Base-by-base conservation (phyloP, 1,140 invertebrate genomes). In the Campoletis sonorensis region DNA sequence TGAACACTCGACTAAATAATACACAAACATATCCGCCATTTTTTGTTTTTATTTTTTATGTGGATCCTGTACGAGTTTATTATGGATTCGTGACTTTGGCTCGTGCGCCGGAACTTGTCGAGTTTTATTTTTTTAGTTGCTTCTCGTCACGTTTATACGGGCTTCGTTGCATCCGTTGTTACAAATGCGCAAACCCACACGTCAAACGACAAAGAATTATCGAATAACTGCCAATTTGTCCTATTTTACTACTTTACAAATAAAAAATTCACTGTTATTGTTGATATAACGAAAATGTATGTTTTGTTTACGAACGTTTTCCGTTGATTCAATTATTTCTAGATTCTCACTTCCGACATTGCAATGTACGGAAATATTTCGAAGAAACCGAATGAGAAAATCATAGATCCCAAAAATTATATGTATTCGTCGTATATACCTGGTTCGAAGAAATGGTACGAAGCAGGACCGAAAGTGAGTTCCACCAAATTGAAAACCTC, bases 401-500 rank as follows among this genome's bases (percentile, higher is more conserved):
- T 45, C 40, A 10, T 45, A 23, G 18, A 58, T 58, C 54, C 16
- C 54, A 58, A n/a, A n/a, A 58, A 58, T 58, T 58, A 58, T 58
- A 58, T 23, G 54, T 23, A 58, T 58, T 10, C 40, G 1, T 1
- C 40, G 40, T 45, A 45, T 45, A 45, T 45, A 45, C 54, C 54
- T 58, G 54, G 4, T 23, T 23, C 54, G 16, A 10, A 58, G 54
- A 58, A 58, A 58, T 58, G 18, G 18, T n/a, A 58, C 21, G 54
- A n/a, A 58, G 5, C 5, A 73, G 71, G 21, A 33, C 81, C 82
- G 83, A 85, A 80, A 84, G 83, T 1, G 81, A 86, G 83, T 58
- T 73, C 40, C 67, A 83, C 81, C 23, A 58, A 86, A 85, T 75
- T 79, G 82, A 85, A 86, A 71, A 5, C 11, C 68, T 67, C 79